Base-by-base conservation (phyloP, 2,888 invertebrate species). In the Lochmaea capreae region DNA sequence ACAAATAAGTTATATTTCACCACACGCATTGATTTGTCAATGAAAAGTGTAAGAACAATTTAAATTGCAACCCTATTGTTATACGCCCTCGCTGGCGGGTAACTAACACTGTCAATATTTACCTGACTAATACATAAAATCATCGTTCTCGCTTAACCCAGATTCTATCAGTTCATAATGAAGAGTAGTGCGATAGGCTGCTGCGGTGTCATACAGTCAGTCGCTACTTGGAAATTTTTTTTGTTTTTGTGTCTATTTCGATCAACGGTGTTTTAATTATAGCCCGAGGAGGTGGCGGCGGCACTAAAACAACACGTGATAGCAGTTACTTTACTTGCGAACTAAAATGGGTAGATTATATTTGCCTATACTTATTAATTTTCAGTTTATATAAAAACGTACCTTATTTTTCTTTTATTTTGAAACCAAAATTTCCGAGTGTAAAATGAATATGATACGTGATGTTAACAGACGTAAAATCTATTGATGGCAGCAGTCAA, bases 211-310 rank as follows among this genome's bases (percentile, higher is more conserved):
- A 71, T 14, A 69, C 43, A 73, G 75, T 71, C 71, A 67, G 70
- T 73, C 75, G 70, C 73, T 65, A 46, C 58, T 71, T 12, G 58
- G 39, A 16, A 65, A 33, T 67, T 65, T 69, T 71, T 65, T 66
- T 67, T 63, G 62, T 70, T 69, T 43, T 63, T 43, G 62, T 16
- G 59, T 61, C 73, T 76, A 74, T 77, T 74, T 73, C 77, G 70
- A 76, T 72, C 65, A 74, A 74, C 77, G 74, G 76, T 65, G 71
- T 66, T 74, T 75, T 77, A 77, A 75, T 75, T 77, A 75, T 77
- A 77, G 77, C 72, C 66, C 9, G 42, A 58, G 71, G 49, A 61
- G 58, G 66, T 42, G 71, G 14, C 46, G 14, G 72, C 71, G 71
- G 65, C 72, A 54, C 42, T 59, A 72, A 70, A 73, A 73, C 71